Conservation (phyloP, 2,113 vertebrate species). For the Vimba vimba region DNA sequence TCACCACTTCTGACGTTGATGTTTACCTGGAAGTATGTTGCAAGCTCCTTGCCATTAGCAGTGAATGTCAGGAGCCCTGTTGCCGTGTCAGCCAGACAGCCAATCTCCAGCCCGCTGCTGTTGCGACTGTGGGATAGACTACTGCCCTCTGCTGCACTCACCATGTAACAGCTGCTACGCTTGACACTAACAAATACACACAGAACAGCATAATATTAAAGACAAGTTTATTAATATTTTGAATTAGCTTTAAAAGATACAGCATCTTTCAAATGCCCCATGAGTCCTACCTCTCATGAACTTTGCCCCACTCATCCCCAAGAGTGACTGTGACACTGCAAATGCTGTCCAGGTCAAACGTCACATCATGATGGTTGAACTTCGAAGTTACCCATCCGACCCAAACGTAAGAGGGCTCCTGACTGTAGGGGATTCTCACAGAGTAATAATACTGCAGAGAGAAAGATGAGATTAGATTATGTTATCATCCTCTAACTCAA, state of each 20-base stretch:
- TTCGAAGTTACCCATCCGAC: slow-evolving; percentile 95
- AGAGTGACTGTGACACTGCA: slow-evolving; percentile 91
- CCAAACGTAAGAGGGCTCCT: slow-evolving; percentile 93
- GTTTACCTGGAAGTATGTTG: slow-evolving; percentile 87
- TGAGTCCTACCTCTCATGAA: slow-evolving; percentile 89
- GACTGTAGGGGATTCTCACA: slow-evolving; percentile 89
- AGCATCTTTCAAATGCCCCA: background rate
- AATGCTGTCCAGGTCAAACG: slow-evolving; percentile 85
- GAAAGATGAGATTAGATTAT: slow-evolving; percentile 60
- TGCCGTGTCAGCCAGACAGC: slow-evolving; percentile 88
- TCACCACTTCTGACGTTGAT: background rate
- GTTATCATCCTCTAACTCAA: background rate
- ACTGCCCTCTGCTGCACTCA: slow-evolving; percentile 91
- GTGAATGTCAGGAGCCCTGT: slow-evolving; percentile 91
- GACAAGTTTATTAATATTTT: background rate
- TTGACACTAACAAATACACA: slow-evolving; percentile 79
- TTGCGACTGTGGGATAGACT: slow-evolving; percentile 88
- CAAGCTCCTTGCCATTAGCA: slow-evolving; percentile 89
- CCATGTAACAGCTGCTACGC: slow-evolving; percentile 94
- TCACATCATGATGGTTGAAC: slow-evolving; percentile 83
- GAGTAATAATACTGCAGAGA: slow-evolving; percentile 91
- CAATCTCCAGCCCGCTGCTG: slow-evolving; percentile 88
- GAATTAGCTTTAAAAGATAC: slow-evolving; percentile 20
- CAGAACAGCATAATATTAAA: background rate
- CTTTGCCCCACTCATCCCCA: slow-evolving; percentile 94